Evolutionary conservation across 2,888 invertebrate genomes (phyloP).

Genomic region (Hypselothyrea guttata): DNA sequence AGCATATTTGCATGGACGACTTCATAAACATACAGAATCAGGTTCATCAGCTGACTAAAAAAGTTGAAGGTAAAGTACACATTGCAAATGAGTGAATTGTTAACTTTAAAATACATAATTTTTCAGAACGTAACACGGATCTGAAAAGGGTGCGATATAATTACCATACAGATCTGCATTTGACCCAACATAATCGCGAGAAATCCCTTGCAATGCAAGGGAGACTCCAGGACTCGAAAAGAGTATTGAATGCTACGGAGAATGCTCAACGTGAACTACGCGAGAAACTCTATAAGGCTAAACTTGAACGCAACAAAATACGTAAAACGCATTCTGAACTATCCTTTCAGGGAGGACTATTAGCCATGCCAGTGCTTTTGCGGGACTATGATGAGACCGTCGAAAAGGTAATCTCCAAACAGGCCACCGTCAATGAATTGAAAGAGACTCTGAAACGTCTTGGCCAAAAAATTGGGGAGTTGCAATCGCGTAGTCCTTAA

Average conservation of each 20-base stretch:
- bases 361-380: slow-evolving; percentile 76
- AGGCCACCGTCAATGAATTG: slow-evolving; percentile 31
- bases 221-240: slow-evolving; percentile 18
- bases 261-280: slow-evolving; percentile 32
- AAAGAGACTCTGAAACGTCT: slow-evolving; percentile 30
- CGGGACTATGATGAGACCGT: slow-evolving; percentile 76
- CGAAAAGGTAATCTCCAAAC: slow-evolving; percentile 31
- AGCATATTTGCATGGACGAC: slow-evolving; percentile 67
- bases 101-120: neutral
- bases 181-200: slow-evolving; percentile 75
- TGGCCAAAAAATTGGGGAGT: slow-evolving; percentile 13
- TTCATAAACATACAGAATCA: slow-evolving; percentile 76
- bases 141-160: slow-evolving; percentile 61
- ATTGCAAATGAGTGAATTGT: too few relatives aligned
- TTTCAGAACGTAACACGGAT: slow-evolving; percentile 74
- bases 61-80: slow-evolving; percentile 80
- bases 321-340: slow-evolving; percentile 58
- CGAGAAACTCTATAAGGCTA: slow-evolving; percentile 53
- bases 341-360: slow-evolving; percentile 70
- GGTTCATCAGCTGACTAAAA: slow-evolving; percentile 71
- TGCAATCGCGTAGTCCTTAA: slow-evolving; percentile 26
- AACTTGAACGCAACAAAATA: slow-evolving; percentile 59
- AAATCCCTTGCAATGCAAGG: slow-evolving; percentile 59
- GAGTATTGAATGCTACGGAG: slow-evolving; percentile 21
- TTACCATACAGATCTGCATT: slow-evolving; percentile 69